These are phyloP conservation scores for Chitala chitala DNA, from an alignment of 2,113 vertebrate genomes.

Conservation along the genomic window DNA sequence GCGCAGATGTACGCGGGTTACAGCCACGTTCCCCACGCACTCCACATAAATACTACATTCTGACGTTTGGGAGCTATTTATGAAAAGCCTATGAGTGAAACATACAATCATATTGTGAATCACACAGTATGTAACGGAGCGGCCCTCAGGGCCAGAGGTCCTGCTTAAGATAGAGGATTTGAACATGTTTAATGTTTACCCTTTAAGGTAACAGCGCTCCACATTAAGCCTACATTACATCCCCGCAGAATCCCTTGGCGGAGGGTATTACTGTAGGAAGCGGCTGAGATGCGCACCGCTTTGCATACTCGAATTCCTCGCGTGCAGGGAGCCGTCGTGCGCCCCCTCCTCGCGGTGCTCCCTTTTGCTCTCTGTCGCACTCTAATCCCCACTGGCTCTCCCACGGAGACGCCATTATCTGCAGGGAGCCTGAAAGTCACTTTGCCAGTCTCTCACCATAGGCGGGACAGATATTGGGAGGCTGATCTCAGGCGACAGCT, in stretches of 20 bases:
- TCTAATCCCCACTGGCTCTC: background rate
- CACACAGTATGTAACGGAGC: background rate
- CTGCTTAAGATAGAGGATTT: too few species aligned
- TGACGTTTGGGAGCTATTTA: slow-evolving; percentile 8
- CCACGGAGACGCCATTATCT: slow-evolving; percentile 18
- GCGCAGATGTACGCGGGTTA: background rate
- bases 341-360: background rate
- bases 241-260: background rate
- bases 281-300: background rate
- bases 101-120: background rate
- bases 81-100: slow-evolving; percentile 10
- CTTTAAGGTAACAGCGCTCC: background rate
- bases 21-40: background rate
- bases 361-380: background rate
- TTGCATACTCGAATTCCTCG: background rate
- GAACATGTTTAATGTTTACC: background rate
- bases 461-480: slow-evolving; percentile 1
- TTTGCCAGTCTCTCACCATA: slow-evolving; percentile 8
- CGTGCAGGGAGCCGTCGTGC: background rate
- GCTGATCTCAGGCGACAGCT: slow-evolving; percentile 15
- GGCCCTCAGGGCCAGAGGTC: background rate
- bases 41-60: background rate
- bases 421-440: slow-evolving; percentile 21
- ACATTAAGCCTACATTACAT: background rate
- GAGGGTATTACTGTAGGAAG: background rate